Conservation (phyloP, 2,888 invertebrate genomes). For the Pilophorus perplexus region DNA sequence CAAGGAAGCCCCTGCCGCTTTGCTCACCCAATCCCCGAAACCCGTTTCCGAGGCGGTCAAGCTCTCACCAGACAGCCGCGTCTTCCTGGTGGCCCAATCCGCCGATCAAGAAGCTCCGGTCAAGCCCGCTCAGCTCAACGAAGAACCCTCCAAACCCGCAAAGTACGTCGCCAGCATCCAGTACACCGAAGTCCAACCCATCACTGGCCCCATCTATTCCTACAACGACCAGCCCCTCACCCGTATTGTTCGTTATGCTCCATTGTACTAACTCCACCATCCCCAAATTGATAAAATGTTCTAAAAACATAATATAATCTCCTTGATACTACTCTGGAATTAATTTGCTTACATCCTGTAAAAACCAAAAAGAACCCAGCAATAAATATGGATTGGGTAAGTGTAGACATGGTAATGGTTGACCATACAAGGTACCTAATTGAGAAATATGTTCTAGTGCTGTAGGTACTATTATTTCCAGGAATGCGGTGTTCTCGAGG, state of each 20-base stretch:
- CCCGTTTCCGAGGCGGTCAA: not conserved
- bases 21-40: constrained; percentile 25
- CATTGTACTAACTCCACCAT: constrained; percentile 35
- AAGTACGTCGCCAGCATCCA: constrained; percentile 44
- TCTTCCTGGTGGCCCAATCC: constrained; percentile 19
- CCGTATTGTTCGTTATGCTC: constrained; percentile 41
- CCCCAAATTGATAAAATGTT: too few species aligned
- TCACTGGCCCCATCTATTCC: constrained; percentile 43
- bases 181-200: constrained; percentile 43
- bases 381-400: too few species aligned
- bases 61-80: constrained; percentile 9
- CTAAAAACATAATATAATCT: too few species aligned
- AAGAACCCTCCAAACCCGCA: constrained; percentile 2
- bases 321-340: too few species aligned
- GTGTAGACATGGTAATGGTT: too few species aligned
- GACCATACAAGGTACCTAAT: too few species aligned
- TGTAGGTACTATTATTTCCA: not conserved
- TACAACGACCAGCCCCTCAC: constrained; percentile 40
- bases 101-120: not conserved
- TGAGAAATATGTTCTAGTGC: too few species aligned
- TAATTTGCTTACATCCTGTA: too few species aligned
- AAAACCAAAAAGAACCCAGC: too few species aligned
- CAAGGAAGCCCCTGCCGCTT: constrained; percentile 5
- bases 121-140: constrained; percentile 8
- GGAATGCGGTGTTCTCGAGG: constrained; percentile 44